phyloP scores from a whole-genome alignment of 2,797 vertebrate species.

The Austrolebias charrua region DNA sequence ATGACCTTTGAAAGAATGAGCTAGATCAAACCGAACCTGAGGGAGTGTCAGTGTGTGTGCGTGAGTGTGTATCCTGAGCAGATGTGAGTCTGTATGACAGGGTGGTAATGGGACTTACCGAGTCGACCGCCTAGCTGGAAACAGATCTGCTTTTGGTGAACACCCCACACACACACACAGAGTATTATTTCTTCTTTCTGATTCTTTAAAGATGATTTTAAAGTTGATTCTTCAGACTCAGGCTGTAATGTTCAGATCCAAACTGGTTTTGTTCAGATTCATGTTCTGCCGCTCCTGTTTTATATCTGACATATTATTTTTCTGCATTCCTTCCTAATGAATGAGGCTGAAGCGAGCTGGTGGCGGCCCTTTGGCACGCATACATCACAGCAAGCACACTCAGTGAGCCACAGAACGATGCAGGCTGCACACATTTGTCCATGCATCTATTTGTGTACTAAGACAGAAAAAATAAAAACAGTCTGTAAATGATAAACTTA shows the following conservation, averaged over 20 bases:
- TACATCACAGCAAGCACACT: constrained; percentile 73
- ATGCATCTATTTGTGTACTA: constrained; percentile 34
- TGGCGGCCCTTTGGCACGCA: constrained; percentile 73
- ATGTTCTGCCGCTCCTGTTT: constrained; percentile 20
- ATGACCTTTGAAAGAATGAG: no score
- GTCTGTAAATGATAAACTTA: background rate
- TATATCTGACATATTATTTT: constrained; percentile 14
- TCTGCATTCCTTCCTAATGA: constrained; percentile 49
- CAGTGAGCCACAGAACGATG: constrained; percentile 35
- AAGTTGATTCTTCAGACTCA: no score
- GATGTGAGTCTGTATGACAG: constrained; percentile 73
- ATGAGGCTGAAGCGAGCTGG: constrained; percentile 74
- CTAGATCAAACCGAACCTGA: no score
- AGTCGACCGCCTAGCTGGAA: constrained; percentile 53
- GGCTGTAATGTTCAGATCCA: no score
- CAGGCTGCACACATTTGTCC: constrained; percentile 50
- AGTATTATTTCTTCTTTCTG: no score
- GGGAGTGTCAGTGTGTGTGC: background rate
- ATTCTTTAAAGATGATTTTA: no score
- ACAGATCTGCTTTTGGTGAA: constrained; percentile 61
- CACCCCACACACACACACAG: background rate
- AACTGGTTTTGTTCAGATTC: no score
- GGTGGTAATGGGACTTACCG: constrained; percentile 76
- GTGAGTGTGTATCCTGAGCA: constrained; percentile 32
- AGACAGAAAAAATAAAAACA: constrained; percentile 4